phyloP scores from a whole-genome alignment of 1,140 invertebrate species.

The Drosophila grimshawi region DNA sequence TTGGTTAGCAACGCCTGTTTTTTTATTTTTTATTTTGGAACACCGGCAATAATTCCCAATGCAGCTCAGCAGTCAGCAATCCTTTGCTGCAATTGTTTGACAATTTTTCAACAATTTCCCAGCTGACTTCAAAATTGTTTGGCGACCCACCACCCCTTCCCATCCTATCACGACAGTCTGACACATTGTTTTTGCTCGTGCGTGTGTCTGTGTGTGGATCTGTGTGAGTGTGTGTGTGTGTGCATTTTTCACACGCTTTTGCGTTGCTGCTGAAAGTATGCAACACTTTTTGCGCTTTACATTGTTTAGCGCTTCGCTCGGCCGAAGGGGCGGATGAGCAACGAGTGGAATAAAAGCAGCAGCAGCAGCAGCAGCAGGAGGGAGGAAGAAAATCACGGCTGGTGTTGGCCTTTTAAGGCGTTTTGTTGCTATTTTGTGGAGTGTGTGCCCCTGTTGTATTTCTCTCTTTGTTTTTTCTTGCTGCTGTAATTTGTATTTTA shows the following conservation, averaged over 20 bases:
- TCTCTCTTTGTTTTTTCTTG: constrained; percentile 5
- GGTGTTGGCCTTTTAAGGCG: constrained; percentile 66
- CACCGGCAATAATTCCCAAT: constrained; percentile 9
- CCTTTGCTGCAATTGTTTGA: constrained; percentile 70
- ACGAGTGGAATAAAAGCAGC: constrained; percentile 7
- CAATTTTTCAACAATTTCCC: constrained; percentile 80
- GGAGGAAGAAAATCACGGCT: constrained; percentile 57
- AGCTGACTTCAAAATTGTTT: constrained; percentile 54
- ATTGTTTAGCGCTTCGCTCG: constrained; percentile 49
- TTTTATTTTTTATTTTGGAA: not conserved
- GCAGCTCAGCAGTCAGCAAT: constrained; percentile 7
- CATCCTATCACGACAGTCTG: constrained; percentile 12
- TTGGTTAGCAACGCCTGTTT: constrained; percentile 9
- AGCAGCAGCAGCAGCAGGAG: not conserved
- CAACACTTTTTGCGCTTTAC: constrained; percentile 58
- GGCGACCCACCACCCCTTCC: not conserved
- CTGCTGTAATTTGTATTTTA: constrained; percentile 36
- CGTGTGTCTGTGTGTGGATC: constrained; percentile 11
- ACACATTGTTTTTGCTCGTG: not conserved
- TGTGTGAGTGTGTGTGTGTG: constrained; percentile 38
- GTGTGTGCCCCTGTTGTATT: constrained; percentile 16
- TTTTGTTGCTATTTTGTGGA: constrained; percentile 13
- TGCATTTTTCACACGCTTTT: constrained; percentile 74
- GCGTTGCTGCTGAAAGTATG: constrained; percentile 72
- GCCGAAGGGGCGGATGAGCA: constrained; percentile 53